Percentiles rank a stretch among this genome's conserved stretches.
Conservation (phyloP, 2,113 vertebrate species). For the Psettodes erumei region DNA sequence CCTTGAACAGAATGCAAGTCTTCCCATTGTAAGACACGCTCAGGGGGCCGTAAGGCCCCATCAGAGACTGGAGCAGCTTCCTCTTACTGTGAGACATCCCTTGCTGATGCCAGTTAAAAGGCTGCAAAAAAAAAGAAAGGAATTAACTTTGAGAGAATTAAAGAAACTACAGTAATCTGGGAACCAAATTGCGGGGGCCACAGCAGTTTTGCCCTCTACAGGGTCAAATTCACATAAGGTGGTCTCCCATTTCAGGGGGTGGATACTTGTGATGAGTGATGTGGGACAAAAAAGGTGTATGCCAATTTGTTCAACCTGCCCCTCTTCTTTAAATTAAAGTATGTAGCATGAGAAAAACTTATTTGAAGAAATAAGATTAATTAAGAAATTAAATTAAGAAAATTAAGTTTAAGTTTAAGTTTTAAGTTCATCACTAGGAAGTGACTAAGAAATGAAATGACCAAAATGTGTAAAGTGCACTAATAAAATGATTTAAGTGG, state of each 20-base stretch:
- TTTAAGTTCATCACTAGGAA: not conserved
- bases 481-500: not conserved
- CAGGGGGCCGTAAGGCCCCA: slow-evolving; percentile 85
- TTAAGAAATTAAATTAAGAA: too few species aligned
- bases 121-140: slow-evolving; percentile 65
- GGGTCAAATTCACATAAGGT: not conserved
- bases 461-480: not conserved
- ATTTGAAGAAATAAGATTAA: too few species aligned
- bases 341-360: not conserved
- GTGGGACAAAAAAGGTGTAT: not conserved
- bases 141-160: not conserved
- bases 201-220: slow-evolving; percentile 29
- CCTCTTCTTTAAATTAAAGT: not conserved
- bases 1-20: slow-evolving; percentile 95
- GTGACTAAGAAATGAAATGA: not conserved
- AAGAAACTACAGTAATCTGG: slow-evolving; percentile 7
- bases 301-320: not conserved
- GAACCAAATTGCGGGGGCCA: not conserved
- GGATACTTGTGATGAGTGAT: not conserved
- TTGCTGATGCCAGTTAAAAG: slow-evolving; percentile 81
- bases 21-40: slow-evolving; percentile 88
- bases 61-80: slow-evolving; percentile 80
- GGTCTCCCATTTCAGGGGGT: not conserved
- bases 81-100: slow-evolving; percentile 80
- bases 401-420: too few species aligned